phyloP scores from a whole-genome alignment of 2,797 vertebrate species.

The Scarus forsteni region DNA sequence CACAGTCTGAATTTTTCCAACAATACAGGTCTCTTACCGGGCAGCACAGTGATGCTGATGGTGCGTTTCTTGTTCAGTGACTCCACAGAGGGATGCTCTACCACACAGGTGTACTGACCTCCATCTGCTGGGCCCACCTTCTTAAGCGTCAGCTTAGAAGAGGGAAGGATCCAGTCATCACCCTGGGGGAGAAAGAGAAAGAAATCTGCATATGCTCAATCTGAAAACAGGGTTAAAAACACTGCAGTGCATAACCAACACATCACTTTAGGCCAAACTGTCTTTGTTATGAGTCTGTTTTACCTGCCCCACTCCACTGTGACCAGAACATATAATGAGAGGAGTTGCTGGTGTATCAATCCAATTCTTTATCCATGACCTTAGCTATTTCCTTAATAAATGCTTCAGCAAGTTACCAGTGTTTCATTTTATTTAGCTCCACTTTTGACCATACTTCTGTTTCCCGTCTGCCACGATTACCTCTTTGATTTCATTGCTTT shows the following conservation, averaged over 20 bases:
- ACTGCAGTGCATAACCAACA: not conserved
- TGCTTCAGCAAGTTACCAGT: too few relatives aligned
- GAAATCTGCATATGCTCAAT: not conserved
- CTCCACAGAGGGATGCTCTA: conserved; percentile 72
- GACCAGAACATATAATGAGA: too few relatives aligned
- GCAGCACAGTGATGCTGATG: conserved; percentile 79
- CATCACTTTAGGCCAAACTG: too few relatives aligned
- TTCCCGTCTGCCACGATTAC: too few relatives aligned
- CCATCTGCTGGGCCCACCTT: conserved; percentile 65
- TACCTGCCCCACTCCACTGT: too few relatives aligned
- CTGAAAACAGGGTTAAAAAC: not conserved
- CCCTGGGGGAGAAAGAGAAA: conserved; percentile 67
- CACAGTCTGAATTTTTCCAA: not conserved
- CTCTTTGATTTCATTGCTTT: too few relatives aligned
- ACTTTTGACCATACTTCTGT: too few relatives aligned
- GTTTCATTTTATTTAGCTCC: too few relatives aligned
- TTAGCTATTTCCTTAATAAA: too few relatives aligned
- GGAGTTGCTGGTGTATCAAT: too few relatives aligned
- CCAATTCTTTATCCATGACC: too few relatives aligned
- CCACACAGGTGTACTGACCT: conserved; percentile 85
- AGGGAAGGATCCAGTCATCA: conserved; percentile 82
- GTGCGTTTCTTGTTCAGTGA: conserved; percentile 75
- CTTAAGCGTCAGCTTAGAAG: conserved; percentile 73
- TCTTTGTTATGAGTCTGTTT: too few relatives aligned
- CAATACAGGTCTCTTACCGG: conserved; percentile 66